Percentiles rank a stretch among this genome's conserved stretches.
Conservation (phyloP, 1,140 invertebrate species). For the Plodia interpunctella region DNA sequence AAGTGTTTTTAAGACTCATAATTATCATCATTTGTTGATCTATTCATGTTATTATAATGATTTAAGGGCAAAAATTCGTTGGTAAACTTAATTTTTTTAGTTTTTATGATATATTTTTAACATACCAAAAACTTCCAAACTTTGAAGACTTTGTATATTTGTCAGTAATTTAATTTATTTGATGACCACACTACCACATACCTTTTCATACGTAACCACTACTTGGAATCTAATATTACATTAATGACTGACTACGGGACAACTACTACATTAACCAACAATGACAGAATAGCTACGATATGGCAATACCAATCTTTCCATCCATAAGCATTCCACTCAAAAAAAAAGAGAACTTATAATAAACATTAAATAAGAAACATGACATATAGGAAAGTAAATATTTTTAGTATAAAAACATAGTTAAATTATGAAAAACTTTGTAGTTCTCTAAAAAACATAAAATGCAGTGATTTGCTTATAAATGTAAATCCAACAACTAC, state of each 20-base stretch:
- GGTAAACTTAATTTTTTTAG: no score
- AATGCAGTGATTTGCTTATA: constrained; percentile 40
- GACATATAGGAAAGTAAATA: neutral
- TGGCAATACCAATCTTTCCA: constrained; percentile 34
- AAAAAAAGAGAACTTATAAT: neutral
- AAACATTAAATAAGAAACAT: neutral
- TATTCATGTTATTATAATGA: no score
- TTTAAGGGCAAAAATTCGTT: no score
- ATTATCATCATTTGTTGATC: no score
- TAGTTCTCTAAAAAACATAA: neutral
- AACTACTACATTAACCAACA: neutral
- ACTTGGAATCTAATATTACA: no score
- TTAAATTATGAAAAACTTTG: neutral
- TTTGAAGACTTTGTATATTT: no score
- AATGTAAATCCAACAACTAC: constrained; percentile 24
- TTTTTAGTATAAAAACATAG: neutral
- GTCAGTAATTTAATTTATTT: no score
- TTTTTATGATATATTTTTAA: no score
- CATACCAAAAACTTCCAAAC: no score
- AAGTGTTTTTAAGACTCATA: no score
- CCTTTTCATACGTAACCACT: no score
- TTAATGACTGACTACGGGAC: neutral
- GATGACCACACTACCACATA: no score
- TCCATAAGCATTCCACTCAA: constrained; percentile 52
- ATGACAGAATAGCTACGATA: constrained; percentile 51